Percentiles rank a stretch among this genome's conserved stretches.
These are phyloP conservation scores for Adelphocoris suturalis DNA, from an alignment of 2,888 invertebrate genomes.

Conservation along the genomic window DNA sequence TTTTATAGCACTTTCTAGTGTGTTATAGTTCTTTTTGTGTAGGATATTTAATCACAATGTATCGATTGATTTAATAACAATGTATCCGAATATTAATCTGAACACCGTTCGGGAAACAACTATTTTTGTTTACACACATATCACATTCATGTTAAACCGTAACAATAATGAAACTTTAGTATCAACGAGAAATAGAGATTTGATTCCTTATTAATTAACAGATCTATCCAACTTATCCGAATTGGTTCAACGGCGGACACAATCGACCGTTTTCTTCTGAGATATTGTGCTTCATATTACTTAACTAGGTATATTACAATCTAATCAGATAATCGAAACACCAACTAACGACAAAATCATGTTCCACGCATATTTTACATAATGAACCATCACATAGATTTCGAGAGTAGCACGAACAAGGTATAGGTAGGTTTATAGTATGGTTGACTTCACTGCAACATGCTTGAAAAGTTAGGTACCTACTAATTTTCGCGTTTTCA, in stretches of 20 bases:
- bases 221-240: slow-evolving; percentile 16
- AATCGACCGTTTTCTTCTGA: neutral
- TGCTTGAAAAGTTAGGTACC: no score
- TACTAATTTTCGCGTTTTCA: no score
- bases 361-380: neutral
- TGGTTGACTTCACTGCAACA: neutral
- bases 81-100: neutral
- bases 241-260: neutral
- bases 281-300: neutral
- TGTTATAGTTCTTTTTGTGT: no score
- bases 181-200: neutral
- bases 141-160: neutral
- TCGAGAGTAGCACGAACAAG: neutral
- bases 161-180: neutral
- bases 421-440: neutral
- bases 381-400: neutral
- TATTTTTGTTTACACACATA: neutral
- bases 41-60: no score
- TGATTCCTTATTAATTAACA: neutral
- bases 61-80: neutral
- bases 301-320: neutral
- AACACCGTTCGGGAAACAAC: neutral
- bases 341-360: neutral
- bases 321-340: slow-evolving; percentile 17
- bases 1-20: no score